Base-by-base conservation (phyloP, 2,797 vertebrate genomes). In the Aselliscus stoliczkanus region DNA sequence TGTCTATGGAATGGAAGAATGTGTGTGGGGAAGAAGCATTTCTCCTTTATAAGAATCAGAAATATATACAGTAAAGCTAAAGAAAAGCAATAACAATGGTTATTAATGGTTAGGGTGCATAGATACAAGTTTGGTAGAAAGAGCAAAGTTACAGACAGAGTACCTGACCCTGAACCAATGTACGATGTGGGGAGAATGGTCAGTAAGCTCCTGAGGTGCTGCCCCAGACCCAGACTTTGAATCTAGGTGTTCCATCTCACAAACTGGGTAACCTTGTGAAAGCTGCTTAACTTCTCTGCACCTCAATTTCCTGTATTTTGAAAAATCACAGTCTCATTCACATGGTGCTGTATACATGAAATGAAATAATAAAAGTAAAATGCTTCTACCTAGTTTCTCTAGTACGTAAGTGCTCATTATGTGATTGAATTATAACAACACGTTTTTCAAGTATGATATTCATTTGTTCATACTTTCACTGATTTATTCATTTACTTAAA, bases 291-390 rank as follows among this genome's bases (percentile, higher is more conserved):
- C n/a, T 72, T 73, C 14, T 67, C 81, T 65, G 17, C 11, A n/a
- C 17, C 13, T 88, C 31, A 2, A 5, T 65, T 62, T 76, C 50
- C 21, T 67, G 29, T 31, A 58, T 67, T 44, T 7, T 50, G 29
- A 34, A 17, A 88, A 67, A 20, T 18, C 4, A 20, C 23, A 44
- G 7, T 47, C 10, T 75, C 9, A 73, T 62, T 50, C 18, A 69
- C 29, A n/a, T 29, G n/a, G 7, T 52, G 8, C 34, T 29, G 21
- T 67, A 8, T 34, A 58, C 25, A 70, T 65, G 52, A 88, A 93
- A 37, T 93, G 31, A 72, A 96, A 75, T 73, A 20, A 37, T 73
- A 87, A 76, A 27, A 65, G 4, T 76, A 42, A 80, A 93, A 81
- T 58, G 7, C 44, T 72, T 89, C 42, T 17, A 42, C 27, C 5